A percentile compares a stretch with the other conserved stretches of the same genome.
These are phyloP conservation scores for Iphiclides podalirius DNA, from an alignment of 2,888 invertebrate species.

Conservation along the genomic window DNA sequence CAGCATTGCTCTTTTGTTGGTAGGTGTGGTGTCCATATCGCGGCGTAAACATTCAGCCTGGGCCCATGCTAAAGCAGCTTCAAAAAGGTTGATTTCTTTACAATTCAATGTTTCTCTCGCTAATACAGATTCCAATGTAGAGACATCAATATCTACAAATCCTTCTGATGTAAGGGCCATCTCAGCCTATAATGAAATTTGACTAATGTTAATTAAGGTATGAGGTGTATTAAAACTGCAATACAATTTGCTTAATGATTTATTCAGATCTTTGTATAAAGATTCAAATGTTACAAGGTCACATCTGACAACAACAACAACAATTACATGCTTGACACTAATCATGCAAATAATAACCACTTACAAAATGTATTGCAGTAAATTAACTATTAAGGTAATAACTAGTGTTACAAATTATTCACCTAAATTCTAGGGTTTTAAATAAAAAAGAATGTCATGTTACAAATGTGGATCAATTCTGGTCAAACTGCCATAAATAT, in stretches of 20 bases:
- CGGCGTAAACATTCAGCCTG: conserved; percentile 92
- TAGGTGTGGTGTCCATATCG: conserved; percentile 89
- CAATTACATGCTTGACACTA: conserved; percentile 55
- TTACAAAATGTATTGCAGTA: conserved; percentile 77
- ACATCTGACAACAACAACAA: conserved; percentile 39
- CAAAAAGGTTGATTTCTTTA: conserved; percentile 94
- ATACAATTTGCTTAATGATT: conserved; percentile 74
- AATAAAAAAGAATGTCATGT: conserved; percentile 21
- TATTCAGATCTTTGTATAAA: conserved; percentile 60
- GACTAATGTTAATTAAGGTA: conserved; percentile 38
- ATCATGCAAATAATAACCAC: conserved; percentile 48
- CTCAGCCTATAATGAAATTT: conserved; percentile 86
- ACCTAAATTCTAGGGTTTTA: background rate
- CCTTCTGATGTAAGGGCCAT: conserved; percentile 97
- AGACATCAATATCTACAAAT: conserved; percentile 96
- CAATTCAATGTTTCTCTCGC: conserved; percentile 96
- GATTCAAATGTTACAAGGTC: conserved; percentile 52
- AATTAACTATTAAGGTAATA: conserved; percentile 39
- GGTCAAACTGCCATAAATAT: conserved; percentile 10
- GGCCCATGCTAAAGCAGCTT: conserved; percentile 96
- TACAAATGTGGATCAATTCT: background rate
- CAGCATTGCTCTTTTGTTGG: conserved; percentile 88
- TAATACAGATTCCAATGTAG: conserved; percentile 94
- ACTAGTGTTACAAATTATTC: conserved; percentile 23
- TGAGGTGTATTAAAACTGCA: conserved; percentile 74